Base-by-base conservation (phyloP, 1,140 invertebrate genomes). In the Zophobas atratus region DNA sequence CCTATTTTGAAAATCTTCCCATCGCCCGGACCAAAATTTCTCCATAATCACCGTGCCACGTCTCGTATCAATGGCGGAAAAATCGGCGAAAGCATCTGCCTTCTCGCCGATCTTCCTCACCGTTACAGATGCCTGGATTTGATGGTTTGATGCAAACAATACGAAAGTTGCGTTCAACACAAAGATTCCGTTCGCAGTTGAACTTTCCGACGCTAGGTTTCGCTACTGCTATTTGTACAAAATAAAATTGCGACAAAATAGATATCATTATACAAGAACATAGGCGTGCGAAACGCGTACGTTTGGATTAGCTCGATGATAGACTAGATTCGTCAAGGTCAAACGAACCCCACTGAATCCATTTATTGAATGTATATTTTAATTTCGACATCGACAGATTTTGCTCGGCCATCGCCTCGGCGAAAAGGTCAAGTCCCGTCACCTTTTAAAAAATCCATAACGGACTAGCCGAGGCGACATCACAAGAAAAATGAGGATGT, bases 141-240 rank as follows among this genome's bases (percentile, higher is more conserved):
- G 60, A 67, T 43, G 60, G 60, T 67, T 67, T 67, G 60, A 67
- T 67, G 60, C 60, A 67, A 67, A 67, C 60, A 67, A 67, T 67
- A 67, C 60, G 60, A 67, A 67, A 67, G 60, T 67, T 67, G 38
- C 6, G 60, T 67, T 67, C 41, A 67, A 67, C 60, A 41, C 60
- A 67, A 63, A 63, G 60, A 67, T 67, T 67, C 60, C 60, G 38
- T 67, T 67, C 43, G 60, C 60, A 63, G 49, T 77, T 77, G 39
- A 39, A 71, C 34, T 55, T 55, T 77, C 8, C 67, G 51, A 20
- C 75, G 63, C 75, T 77, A 77, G 75, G 71, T 77, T 77, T 77
- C 75, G 75, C 75, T 34, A 71, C 74, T 46, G 39, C 20, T 20
- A 67, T 51, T 51, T 48, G 49, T 49, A 63, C 41, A 74, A 74